Base-by-base conservation (phyloP, 1,140 invertebrate species). In the Formica selysi region DNA sequence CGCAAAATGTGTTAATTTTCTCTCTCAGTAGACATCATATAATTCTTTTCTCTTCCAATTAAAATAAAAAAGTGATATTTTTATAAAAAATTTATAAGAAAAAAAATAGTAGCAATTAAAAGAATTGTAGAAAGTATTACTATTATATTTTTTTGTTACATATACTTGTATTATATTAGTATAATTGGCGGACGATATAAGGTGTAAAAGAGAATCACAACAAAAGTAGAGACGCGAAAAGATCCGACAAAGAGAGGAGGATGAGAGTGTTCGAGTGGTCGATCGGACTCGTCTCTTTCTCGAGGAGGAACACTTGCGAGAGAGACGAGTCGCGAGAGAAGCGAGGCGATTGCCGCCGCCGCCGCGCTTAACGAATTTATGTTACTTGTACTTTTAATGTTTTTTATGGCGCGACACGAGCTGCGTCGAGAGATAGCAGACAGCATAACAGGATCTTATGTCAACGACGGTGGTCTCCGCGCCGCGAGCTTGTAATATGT, bases 361-460 rank as follows among this genome's bases (percentile, higher is more conserved):
- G 70, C 73, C 64, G 84, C 59, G 84, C 61, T 86, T 80, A 79
- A 68, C 74, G 84, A 86, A 78, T 92, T 92, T 92, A 91, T 91
- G 91, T 92, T 92, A 87, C 86, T 91, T 89, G 83, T 92, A 89
- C 89, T 87, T 92, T 92, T 91, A 90, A 89, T 92, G 87, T 91
- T 91, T 90, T 92, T 92, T 92, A 91, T 90, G 86, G 86, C 89
- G 85, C 79, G 87, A 91, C 87, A 89, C 86, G 76, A 88, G 84
- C 79, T 88, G 83, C 76, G 91, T 80, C 87, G 84, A 76, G 87
- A 92, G 92, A 92, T 92, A 92, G 90, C 90, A 89, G 89, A 90
- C 91, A 88, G 89, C 89, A 92, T 92, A 93, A 93, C 91, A 92
- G 92, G 92, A 93, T 93, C 92, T 91, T 91, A 91, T 92, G 92